Evolutionary conservation across 2,113 vertebrate genomes (phyloP), one percentile per base, ranked within the genome.

Genomic region (Nycticorax nycticorax): DNA sequence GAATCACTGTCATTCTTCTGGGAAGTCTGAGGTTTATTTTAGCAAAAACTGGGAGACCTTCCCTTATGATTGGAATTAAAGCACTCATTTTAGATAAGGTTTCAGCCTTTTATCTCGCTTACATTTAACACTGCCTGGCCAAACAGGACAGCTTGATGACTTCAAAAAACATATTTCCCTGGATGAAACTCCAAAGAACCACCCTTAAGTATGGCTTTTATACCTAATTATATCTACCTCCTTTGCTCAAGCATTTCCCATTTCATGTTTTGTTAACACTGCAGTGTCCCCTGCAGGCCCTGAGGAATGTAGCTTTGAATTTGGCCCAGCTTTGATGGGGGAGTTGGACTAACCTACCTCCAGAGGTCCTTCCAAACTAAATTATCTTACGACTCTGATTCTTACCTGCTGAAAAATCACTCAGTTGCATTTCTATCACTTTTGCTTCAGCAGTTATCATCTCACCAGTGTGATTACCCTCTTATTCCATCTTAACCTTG

Each of bases 361-460:
- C 69, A 95, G 93, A 94, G 84, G 94, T 89, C 93, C 87, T 93
- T 96, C 92, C 66, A 88, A 79, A 88, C 84, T 88, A 88, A 95
- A 78, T 91, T 91, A 74, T 92, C 24, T 1, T 71, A 24, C 22
- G 57, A 56, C 33, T 66, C 45, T 37, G 43, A 57, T 80, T 78
- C 84, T 67, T 63, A 78, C 26, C 73, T 63, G 60, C 80, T 92
- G 52, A 59, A 93, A 95, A 91, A 89, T 52, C 60, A 57, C 23
- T 62, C 52, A 0, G 3, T 33, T 89, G 62, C 39, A 21, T 85
- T 90, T 85, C 47, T 89, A 4, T 53, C 39, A 14, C 52, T 88
- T 90, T 62, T 62, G 45, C 24, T 64, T 89, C 43, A 79, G 66
- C 66, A 72, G 18, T 75, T 64, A 67, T 68, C 71, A 69, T 43